Base-by-base conservation (phyloP, 2,113 vertebrate genomes). In the Podilymbus podiceps region DNA sequence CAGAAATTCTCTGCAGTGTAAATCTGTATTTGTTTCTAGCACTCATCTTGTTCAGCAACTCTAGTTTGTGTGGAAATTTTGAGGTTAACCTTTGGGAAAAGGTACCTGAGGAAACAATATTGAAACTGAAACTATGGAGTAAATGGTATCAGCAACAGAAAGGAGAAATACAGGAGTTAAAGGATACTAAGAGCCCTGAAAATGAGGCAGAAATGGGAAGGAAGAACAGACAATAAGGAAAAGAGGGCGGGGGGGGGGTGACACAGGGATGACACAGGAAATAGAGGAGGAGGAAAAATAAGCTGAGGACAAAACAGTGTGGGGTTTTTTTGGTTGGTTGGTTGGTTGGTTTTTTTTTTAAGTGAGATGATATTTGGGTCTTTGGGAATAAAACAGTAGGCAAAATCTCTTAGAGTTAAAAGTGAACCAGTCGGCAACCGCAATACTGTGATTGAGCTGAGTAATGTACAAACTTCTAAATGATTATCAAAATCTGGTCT, bases 361-460 rank as follows among this genome's bases (percentile, higher is more conserved):
- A 31, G 4, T 6, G 9, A 55, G 4, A 44, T 0, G 0, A n/a
- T 73, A 18, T 66, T 73, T 50, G 31, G 7, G 56, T 42, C 47
- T 46, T 14, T 63, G 31, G 3, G 24, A 93, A 67, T 40, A 62
- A 69, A 79, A 55, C 5, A 47, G 23, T 50, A 67, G 15, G 28
- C 16, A 71, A 35, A 93, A 83, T 16, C 20, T 69, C 46, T 76
- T n/a, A 78, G 20, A 59, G 12, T 62, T 68, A 46, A 58, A 76
- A 46, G 50, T 2, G 1, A 35, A 74, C 38, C 7, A 62, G 28
- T 63, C 46, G 86, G 33, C 44, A 73, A 11, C 35, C 0, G 0
- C 52, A 42, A 52, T 56, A 87, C 7, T 62, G 27, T 62, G 20
- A 90, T 12, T 11, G 10, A 63, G 42, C 27, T 44, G 25, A 59